Conservation (phyloP, 2,113 vertebrate genomes). For the Mus pahari region DNA sequence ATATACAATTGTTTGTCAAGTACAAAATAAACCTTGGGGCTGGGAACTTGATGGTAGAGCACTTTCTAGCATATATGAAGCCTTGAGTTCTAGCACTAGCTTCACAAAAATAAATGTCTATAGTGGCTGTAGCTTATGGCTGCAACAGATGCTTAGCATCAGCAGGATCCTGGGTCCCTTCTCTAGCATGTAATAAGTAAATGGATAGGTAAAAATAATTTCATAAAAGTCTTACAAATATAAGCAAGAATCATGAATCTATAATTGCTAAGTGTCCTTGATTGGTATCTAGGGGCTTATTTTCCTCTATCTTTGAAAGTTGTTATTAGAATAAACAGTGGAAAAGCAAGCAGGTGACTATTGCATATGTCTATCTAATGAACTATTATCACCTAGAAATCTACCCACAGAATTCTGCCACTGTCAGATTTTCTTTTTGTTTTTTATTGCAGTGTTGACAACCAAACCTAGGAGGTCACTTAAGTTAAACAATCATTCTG, state of each 20-base stretch:
- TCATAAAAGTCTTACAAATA: neutral
- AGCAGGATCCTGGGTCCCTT: neutral
- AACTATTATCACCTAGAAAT: neutral
- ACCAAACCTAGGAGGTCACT: neutral
- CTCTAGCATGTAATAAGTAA: neutral
- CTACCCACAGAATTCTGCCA: neutral
- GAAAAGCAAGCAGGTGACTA: conserved; percentile 26
- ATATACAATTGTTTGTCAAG: neutral
- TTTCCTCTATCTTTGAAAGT: conserved; percentile 21
- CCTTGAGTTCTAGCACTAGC: neutral
- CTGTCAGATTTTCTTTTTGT: conserved; percentile 36
- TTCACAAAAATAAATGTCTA: neutral
- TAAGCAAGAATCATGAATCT: conserved; percentile 18
- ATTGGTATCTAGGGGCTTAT: neutral
- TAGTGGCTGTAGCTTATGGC: neutral
- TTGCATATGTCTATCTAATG: conserved; percentile 15
- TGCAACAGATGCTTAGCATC: neutral
- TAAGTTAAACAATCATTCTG: neutral
- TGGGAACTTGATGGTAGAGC: neutral
- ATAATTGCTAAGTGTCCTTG: conserved; percentile 16
- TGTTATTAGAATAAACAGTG: conserved; percentile 38
- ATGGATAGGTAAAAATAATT: neutral
- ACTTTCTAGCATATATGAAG: neutral
- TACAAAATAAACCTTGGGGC: neutral
- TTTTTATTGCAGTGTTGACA: neutral